Evolutionary conservation across 2,113 vertebrate genomes (phyloP).

Genomic region (Phodopus roborovskii): DNA sequence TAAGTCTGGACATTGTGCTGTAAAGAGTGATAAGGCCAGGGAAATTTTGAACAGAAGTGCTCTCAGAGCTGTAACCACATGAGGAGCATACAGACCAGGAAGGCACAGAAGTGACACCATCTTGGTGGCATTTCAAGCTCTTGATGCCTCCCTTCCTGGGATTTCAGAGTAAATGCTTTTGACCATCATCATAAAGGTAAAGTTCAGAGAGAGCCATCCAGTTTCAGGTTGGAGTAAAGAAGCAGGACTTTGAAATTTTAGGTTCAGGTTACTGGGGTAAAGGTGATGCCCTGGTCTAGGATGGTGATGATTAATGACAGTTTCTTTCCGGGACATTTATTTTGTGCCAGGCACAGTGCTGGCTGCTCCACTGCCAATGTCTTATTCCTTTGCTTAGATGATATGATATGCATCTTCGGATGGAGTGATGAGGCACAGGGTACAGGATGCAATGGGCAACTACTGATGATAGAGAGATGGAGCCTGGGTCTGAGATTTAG

Average conservation of each 20-base stretch:
- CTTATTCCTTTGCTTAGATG: background rate
- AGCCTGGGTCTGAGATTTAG: background rate
- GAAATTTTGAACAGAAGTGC: background rate
- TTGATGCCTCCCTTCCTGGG: background rate
- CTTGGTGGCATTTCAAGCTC: background rate
- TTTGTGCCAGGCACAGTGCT: background rate
- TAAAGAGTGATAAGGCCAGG: background rate
- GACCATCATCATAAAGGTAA: background rate
- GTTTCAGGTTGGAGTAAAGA: background rate
- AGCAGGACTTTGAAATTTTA: background rate
- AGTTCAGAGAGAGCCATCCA: background rate
- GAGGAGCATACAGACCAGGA: background rate
- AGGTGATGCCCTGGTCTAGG: background rate
- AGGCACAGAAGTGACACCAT: background rate
- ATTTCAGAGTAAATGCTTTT: background rate
- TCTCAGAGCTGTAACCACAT: background rate
- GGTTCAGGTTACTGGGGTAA: background rate
- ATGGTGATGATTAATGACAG: background rate
- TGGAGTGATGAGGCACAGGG: background rate
- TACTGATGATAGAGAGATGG: background rate
- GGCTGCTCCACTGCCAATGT: background rate
- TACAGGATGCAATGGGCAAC: background rate
- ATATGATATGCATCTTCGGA: background rate
- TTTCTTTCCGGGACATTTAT: background rate
- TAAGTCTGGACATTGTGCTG: background rate